Base-by-base conservation (phyloP, 2,888 invertebrate genomes). In the Caenorhabditis panamensis region DNA sequence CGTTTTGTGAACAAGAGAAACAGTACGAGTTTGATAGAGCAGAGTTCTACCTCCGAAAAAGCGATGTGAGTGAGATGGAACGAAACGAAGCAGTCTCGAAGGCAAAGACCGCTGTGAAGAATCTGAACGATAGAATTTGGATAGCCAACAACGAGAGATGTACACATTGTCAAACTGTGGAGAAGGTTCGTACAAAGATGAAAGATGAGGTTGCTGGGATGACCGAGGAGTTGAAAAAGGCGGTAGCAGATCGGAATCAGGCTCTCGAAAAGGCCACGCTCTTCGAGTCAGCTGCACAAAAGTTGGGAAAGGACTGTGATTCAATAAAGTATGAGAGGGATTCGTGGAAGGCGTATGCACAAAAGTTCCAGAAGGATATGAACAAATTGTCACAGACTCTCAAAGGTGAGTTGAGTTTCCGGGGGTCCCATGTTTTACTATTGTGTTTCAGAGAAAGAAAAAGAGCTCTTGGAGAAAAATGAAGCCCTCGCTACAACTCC, bases 121-220 rank as follows among this genome's bases (percentile, higher is more conserved):
- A 80, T 24, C 49, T 83, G 44, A 54, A 58, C 9, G 83, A 83
- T 36, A 36, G 66, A 16, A 31, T 83, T 6, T 83, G 28, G n/a
- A 47, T 83, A 2, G 68, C 67, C n/a, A 16, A 83, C 22, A 62
- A 79, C 24, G 72, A 73, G n/a, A 59, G 31, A 11, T 83, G 83
- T 26, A n/a, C 79, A 4, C 66, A 79, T 22, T 83, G 83, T 53
- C 28, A 68, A 18, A 58, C 71, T 2, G 49, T n/a, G 3, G 69
- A 72, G 18, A 69, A 44, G 37, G 47, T 79, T 1, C 28, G 53
- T 1, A 68, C 51, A 18, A 71, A 63, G 58, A 54, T 81, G 69
- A 69, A 49, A 4, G 66, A 20, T 8, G 76, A 77, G 44, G 69
- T 79, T 0, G 73, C 68, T 11, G 73, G 73, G 4, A 75, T 69